Evolutionary conservation across 2,888 invertebrate species (phyloP).

Genomic region (Laspeyria flexula): DNA sequence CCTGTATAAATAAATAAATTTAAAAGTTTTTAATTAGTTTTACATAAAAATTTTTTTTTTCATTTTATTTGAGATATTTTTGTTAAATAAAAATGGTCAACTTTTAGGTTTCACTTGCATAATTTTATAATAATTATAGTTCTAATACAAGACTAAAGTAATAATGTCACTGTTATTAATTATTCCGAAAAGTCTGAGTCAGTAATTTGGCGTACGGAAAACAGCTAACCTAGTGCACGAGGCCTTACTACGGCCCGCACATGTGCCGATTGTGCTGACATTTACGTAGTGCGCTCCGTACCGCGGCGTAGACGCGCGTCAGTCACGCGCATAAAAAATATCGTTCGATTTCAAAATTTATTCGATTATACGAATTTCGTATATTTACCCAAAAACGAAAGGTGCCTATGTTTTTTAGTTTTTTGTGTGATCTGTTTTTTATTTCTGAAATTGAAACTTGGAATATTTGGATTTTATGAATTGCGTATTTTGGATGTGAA

Average conservation of each 20-base stretch:
- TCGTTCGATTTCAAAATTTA: constrained; percentile 53
- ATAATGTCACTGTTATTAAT: neutral
- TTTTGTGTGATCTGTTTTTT: constrained; percentile 33
- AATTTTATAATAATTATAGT: no score
- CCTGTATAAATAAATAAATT: no score
- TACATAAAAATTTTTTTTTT: no score
- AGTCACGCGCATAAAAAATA: constrained; percentile 50
- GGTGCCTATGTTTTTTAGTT: constrained; percentile 55
- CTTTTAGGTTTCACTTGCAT: no score
- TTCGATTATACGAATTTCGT: constrained; percentile 45
- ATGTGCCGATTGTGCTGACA: constrained; percentile 83
- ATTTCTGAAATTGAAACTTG: constrained; percentile 13
- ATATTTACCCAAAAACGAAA: constrained; percentile 49
- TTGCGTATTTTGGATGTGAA: constrained; percentile 57
- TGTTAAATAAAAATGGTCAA: no score
- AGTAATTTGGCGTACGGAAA: constrained; percentile 45
- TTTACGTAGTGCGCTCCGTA: constrained; percentile 83
- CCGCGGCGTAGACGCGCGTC: constrained; percentile 74
- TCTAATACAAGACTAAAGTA: no score
- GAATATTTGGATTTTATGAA: constrained; percentile 33
- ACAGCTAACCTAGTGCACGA: constrained; percentile 53
- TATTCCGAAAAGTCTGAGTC: neutral
- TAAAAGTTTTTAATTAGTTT: no score
- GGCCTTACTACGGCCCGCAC: constrained; percentile 74
- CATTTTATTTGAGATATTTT: no score